Base-by-base conservation (phyloP, 2,797 vertebrate genomes). In the Crocodylus rhombifer region DNA sequence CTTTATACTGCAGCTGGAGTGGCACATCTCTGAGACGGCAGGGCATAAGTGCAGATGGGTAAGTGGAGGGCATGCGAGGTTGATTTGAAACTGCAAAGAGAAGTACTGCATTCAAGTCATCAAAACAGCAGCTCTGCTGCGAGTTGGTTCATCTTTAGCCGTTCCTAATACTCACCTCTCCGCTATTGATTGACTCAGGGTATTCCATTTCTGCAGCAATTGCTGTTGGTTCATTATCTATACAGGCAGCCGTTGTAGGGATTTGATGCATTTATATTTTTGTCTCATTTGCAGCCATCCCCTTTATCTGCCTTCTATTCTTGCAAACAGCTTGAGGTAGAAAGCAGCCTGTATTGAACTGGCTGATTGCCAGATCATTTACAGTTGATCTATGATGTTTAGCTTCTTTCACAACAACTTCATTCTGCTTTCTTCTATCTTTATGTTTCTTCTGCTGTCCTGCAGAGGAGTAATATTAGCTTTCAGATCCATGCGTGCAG, bases 21-120 rank as follows among this genome's bases (percentile, higher is more conserved):
- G 77, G 60, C 33, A 60, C 15, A 15, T 73, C 77, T 85, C 78
- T 55, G 33, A 61, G 88, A 92, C 87, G 84, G 91, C 81, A 80
- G 90, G 89, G 88, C 65, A 80, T 82, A 80, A 92, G 84, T 84
- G 16, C 75, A 86, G 88, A 80, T 88, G 84, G 25, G 84, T 87
- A 93, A 94, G 96, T 92, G 76, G 2, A 91, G 82, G 84, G 82
- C 87, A 88, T 86, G 25, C 67, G 84, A 95, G 88, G 95, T 94
- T 90, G 95, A 89, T 91, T 89, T 95, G 89, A 89, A 93, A 76
- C 91, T 92, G 92, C 58, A 58, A 88, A 89, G 67, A 76, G 92
- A 91, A 95, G 89, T 84, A 80, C 80, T 58, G 91, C 80, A 80
- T 86, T 95, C 0, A 1, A 51, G 64, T 62, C 79, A 1, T 1